Evolutionary conservation across 2,888 invertebrate species (phyloP).

Genomic region (Alentia gelatinosa): DNA sequence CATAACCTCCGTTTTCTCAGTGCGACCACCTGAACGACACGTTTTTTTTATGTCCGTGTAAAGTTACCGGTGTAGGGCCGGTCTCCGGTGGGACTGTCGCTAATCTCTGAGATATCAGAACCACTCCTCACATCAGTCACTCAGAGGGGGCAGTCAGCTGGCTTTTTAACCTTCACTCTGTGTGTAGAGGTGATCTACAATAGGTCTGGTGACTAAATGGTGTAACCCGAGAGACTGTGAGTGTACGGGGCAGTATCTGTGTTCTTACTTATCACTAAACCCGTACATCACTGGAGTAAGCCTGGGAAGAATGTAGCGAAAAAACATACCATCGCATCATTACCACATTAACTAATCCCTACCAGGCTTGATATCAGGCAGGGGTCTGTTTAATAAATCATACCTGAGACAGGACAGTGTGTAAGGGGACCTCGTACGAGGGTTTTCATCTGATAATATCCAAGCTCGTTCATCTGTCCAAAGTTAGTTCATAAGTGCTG

Average conservation of each 20-base stretch:
- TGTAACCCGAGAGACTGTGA: not conserved
- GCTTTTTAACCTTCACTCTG: not conserved
- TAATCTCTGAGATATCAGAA: not conserved
- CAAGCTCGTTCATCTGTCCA: too few relatives aligned
- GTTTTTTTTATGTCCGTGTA: not conserved
- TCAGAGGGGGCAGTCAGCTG: not conserved
- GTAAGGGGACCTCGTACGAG: too few relatives aligned
- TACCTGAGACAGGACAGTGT: too few relatives aligned
- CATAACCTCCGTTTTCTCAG: not conserved
- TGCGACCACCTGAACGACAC: not conserved
- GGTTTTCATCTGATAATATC: too few relatives aligned
- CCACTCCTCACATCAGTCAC: not conserved
- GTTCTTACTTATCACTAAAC: not conserved
- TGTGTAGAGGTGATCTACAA: not conserved
- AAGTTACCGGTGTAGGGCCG: not conserved
- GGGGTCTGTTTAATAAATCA: too few relatives aligned
- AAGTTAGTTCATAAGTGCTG: too few relatives aligned
- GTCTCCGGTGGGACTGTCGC: not conserved
- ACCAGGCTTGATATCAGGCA: too few relatives aligned
- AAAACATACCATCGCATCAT: too few relatives aligned
- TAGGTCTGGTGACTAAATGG: not conserved
- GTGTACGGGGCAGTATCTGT: not conserved
- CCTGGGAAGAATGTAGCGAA: not conserved
- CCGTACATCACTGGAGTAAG: not conserved
- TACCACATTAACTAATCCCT: too few relatives aligned